Evolutionary conservation across 2,888 invertebrate species (phyloP).

Genomic region (Eucriotettix oculatus): DNA sequence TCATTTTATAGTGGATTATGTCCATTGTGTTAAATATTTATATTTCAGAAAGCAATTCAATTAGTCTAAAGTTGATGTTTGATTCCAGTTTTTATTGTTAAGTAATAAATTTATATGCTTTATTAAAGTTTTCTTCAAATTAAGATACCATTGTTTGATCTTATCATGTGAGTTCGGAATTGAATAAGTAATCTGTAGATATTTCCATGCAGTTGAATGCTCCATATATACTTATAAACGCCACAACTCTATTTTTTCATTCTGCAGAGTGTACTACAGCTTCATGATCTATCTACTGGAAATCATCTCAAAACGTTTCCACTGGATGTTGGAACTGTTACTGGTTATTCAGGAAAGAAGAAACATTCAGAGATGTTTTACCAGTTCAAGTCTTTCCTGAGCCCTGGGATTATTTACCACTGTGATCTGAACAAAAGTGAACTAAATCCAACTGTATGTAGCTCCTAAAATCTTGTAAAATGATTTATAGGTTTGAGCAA

Average conservation of each 20-base stretch:
- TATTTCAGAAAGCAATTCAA: too few species aligned
- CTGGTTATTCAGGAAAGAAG: constrained; percentile 69
- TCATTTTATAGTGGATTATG: too few species aligned
- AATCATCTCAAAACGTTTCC: constrained; percentile 53
- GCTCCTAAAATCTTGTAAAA: not conserved
- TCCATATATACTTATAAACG: not conserved
- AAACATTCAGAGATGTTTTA: constrained; percentile 82
- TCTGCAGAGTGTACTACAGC: constrained; percentile 61
- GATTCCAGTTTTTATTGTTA: too few species aligned
- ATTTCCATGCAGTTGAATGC: not conserved
- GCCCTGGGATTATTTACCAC: constrained; percentile 73
- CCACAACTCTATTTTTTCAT: constrained; percentile 13
- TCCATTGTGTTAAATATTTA: too few species aligned
- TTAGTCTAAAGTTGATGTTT: too few species aligned
- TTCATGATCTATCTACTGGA: constrained; percentile 60
- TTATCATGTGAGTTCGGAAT: too few species aligned
- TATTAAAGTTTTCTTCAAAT: too few species aligned
- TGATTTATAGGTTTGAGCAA: too few species aligned
- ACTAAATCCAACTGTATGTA: constrained; percentile 39
- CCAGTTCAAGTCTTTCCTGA: constrained; percentile 84
- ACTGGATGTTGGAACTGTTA: constrained; percentile 73
- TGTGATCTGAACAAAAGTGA: constrained; percentile 54
- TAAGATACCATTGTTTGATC: too few species aligned
- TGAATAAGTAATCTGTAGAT: too few species aligned
- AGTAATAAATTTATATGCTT: too few species aligned